Conservation (phyloP, 2,113 vertebrate species). For the Taxidea taxus region DNA sequence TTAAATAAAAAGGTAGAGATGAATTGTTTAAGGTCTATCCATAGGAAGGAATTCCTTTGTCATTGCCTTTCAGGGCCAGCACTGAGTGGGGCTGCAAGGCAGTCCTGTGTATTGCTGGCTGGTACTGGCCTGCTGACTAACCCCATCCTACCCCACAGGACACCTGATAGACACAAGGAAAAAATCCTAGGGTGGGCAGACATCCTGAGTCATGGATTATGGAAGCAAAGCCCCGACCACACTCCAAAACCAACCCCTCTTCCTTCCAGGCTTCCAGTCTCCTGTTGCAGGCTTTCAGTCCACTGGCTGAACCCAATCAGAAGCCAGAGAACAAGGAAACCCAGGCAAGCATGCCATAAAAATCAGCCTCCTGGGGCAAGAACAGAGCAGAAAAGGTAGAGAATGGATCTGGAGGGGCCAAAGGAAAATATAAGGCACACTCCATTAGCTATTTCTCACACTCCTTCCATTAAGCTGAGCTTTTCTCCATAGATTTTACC, state of each 20-base stretch:
- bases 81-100: not conserved
- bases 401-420: no score
- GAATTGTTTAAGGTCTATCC: not conserved
- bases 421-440: rapidly evolving
- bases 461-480: not conserved
- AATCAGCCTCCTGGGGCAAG: not conserved
- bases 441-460: not conserved
- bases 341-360: not conserved
- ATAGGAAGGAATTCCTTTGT: not conserved
- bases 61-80: not conserved
- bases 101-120: not conserved
- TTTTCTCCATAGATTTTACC: not conserved
- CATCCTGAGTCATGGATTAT: not conserved
- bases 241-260: not conserved
- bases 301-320: not conserved
- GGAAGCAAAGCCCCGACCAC: not conserved
- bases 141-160: not conserved
- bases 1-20: not conserved
- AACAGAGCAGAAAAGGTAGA: not conserved
- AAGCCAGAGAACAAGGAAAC: not conserved
- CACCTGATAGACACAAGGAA: no score
- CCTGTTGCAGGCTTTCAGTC: no score
- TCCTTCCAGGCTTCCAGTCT: not conserved
- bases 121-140: not conserved
- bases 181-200: not conserved